Conservation (phyloP, 2,797 vertebrate species). For the Lepilemur ruficaudatus region DNA sequence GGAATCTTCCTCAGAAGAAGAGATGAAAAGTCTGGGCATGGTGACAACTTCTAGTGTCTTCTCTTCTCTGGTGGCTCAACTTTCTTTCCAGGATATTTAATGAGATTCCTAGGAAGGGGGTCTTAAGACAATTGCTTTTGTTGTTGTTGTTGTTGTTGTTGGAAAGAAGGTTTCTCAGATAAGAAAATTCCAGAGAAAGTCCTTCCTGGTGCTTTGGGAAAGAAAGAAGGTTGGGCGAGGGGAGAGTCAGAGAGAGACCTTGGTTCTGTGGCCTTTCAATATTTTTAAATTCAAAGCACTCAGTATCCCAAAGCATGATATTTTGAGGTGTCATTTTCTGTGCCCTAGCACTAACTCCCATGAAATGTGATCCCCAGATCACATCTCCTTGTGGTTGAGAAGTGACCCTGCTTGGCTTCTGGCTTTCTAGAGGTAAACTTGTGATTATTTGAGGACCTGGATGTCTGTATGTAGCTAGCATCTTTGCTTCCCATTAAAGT, state of each 20-base stretch:
- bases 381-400: background rate
- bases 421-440: background rate
- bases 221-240: background rate
- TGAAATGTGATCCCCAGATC: rapidly evolving
- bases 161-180: background rate
- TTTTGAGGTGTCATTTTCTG: background rate
- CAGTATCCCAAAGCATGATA: background rate
- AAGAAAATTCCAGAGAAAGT: background rate
- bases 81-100: background rate
- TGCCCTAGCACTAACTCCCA: background rate
- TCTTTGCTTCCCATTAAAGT: conserved; percentile 47
- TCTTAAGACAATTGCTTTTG: background rate
- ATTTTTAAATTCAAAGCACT: background rate
- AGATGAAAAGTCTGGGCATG: background rate
- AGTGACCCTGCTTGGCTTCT: background rate
- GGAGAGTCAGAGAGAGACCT: background rate
- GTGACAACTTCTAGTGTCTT: background rate
- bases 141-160: background rate
- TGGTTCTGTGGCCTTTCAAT: background rate
- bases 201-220: background rate
- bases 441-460: background rate
- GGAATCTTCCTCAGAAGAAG: background rate
- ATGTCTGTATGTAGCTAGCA: background rate
- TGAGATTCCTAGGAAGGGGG: background rate
- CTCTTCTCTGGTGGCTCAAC: background rate